These are phyloP conservation scores for Melanchra persicariae DNA, from an alignment of 2,888 invertebrate species.

Conservation along the genomic window DNA sequence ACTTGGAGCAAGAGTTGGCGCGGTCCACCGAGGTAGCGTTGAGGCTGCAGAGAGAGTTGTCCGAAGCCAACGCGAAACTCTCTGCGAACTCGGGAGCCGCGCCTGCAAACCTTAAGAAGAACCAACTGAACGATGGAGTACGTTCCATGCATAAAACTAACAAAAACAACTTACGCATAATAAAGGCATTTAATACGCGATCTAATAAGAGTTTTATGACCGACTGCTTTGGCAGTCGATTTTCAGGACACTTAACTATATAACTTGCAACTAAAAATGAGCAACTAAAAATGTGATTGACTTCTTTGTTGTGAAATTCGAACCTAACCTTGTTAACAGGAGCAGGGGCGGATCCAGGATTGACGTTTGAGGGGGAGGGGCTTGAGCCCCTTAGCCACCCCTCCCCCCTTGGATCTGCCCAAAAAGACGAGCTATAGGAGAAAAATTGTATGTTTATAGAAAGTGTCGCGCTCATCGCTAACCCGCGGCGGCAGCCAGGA, in stretches of 20 bases:
- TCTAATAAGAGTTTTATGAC: not conserved
- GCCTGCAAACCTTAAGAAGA: constrained; percentile 90
- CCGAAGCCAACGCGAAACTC: constrained; percentile 92
- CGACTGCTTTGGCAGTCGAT: too few species aligned
- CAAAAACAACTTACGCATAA: not conserved
- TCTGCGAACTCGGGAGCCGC: constrained; percentile 81
- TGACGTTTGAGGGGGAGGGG: too few species aligned
- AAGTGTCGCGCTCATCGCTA: constrained; percentile 93
- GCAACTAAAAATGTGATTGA: too few species aligned
- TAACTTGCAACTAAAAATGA: too few species aligned
- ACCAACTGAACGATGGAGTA: constrained; percentile 91
- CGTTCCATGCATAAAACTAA: not conserved
- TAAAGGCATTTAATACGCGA: not conserved
- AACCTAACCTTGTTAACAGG: not conserved
- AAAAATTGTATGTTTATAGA: constrained; percentile 73
- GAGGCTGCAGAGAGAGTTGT: constrained; percentile 93
- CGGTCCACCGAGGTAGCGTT: constrained; percentile 94
- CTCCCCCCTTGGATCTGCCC: too few species aligned
- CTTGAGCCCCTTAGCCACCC: too few species aligned
- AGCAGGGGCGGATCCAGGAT: too few species aligned
- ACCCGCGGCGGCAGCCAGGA: constrained; percentile 95
- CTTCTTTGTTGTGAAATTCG: too few species aligned
- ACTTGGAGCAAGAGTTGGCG: constrained; percentile 96
- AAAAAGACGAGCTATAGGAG: not conserved
- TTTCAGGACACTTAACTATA: not conserved